Conservation (phyloP, 2,888 invertebrate species). For the Elysia crispata region DNA sequence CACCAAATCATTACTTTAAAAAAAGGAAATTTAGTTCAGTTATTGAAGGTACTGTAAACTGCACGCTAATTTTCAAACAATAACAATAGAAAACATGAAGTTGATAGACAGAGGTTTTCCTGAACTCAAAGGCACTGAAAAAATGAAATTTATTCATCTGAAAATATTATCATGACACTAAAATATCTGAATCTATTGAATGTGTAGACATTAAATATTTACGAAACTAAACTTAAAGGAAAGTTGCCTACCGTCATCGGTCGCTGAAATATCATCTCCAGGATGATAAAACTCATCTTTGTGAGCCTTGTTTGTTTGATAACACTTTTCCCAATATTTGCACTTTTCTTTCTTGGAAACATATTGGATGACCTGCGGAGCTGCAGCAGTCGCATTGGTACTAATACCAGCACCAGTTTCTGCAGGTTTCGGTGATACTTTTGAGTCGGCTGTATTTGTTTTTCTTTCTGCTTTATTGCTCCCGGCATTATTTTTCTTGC, state of each 20-base stretch:
- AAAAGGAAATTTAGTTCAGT: too few species aligned
- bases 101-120: too few species aligned
- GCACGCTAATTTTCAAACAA: too few species aligned
- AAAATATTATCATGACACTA: too few species aligned
- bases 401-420: conserved; percentile 18
- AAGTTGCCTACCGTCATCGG: neutral
- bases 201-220: too few species aligned
- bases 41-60: too few species aligned
- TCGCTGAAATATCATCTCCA: conserved; percentile 57
- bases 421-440: neutral
- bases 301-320: conserved; percentile 83
- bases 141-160: neutral
- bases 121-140: too few species aligned
- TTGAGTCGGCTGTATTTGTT: conserved; percentile 23
- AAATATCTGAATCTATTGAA: too few species aligned
- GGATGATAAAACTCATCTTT: conserved; percentile 83
- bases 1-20: too few species aligned
- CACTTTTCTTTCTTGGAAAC: conserved; percentile 76
- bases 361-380: conserved; percentile 36
- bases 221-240: too few species aligned
- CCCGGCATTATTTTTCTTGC: conserved; percentile 39
- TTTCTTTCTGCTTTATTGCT: conserved; percentile 35
- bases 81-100: too few species aligned
- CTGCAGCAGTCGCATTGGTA: neutral
- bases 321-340: conserved; percentile 82